Evolutionary conservation across 2,797 vertebrate species (phyloP), one percentile per base, ranked within the genome.

Genomic region (Pampus argenteus): DNA sequence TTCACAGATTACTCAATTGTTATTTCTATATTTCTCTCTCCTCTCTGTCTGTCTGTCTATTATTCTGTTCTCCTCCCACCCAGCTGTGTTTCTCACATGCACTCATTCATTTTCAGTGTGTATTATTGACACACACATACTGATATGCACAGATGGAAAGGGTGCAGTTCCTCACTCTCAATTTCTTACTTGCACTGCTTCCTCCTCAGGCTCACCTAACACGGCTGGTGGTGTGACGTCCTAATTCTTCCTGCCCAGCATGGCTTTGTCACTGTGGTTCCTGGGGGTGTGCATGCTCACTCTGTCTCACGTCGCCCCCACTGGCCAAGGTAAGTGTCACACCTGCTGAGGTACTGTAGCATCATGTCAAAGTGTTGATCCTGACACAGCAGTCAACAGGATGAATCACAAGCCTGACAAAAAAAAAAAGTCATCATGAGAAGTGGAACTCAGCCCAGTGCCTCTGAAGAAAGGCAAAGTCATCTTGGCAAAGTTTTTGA

Each of bases 191-290:
- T 72, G 22, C 55, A 54, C 78, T 87, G 49, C 59, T 83, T 82
- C 62, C 71, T 83, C 83, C 68, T 44, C 80, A 93, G 91, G 91
- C 83, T 87, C 78, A 84, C 80, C 87, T 81, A 82, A 85, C 77
- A 62, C 60, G 83, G 84, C 79, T 86, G 91, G 77, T 82, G 86
- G 87, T 81, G 89, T 77, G 85, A 89, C 89, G 61, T 79, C 87
- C 85, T 74, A 86, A 81, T 87, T 86, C 90, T 87, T 87, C 86
- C 85, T 56, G 74, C 76, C 85, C 82, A 87, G 83, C 84, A 95
- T 95, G 95, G 94, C 93, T 62, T 71, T 77, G 80, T 88, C 92
- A 70, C 86, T 92, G 77, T 95, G 94, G 93, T 86, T 95, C 77
- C 85, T 93, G 76, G 92, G 91, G 77, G 90, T 89, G 86, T 93